phyloP scores from a whole-genome alignment of 1,140 invertebrate genomes.

The Dreissena polymorpha region DNA sequence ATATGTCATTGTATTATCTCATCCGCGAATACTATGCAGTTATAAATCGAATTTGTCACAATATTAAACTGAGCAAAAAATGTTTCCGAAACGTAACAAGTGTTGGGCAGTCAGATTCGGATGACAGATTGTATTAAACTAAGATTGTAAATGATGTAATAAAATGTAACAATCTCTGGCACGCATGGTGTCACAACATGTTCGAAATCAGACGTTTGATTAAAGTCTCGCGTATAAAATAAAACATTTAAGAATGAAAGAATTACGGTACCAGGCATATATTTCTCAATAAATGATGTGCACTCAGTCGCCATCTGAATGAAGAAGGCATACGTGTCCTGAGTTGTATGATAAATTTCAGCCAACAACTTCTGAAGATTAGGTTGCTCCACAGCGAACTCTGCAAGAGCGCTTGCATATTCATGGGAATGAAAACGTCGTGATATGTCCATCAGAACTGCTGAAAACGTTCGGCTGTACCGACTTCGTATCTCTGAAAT shows the following conservation, averaged over 20 bases:
- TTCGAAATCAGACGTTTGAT: background rate
- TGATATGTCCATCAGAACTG: constrained; percentile 28
- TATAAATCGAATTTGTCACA: too few species aligned
- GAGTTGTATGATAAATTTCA: constrained; percentile 21
- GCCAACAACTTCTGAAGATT: constrained; percentile 31
- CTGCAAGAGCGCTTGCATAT: constrained; percentile 20
- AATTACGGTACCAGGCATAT: constrained; percentile 18
- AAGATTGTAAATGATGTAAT: background rate
- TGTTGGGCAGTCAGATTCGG: background rate
- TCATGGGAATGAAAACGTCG: constrained; percentile 2
- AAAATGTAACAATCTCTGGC: background rate
- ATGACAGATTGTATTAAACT: background rate
- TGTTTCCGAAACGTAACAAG: background rate
- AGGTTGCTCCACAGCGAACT: constrained; percentile 33
- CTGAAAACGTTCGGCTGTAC: constrained; percentile 34
- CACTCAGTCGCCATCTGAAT: constrained; percentile 25
- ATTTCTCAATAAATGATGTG: constrained; percentile 32
- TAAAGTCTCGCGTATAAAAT: background rate
- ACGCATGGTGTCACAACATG: background rate
- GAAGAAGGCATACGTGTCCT: constrained; percentile 42
- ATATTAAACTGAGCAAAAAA: too few species aligned
- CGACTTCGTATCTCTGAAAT: constrained; percentile 28
- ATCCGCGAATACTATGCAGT: too few species aligned
- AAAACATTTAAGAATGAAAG: background rate
- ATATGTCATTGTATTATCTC: too few species aligned